phyloP scores from a whole-genome alignment of 2,888 invertebrate genomes.

The Branchipolynoe longqiensis region DNA sequence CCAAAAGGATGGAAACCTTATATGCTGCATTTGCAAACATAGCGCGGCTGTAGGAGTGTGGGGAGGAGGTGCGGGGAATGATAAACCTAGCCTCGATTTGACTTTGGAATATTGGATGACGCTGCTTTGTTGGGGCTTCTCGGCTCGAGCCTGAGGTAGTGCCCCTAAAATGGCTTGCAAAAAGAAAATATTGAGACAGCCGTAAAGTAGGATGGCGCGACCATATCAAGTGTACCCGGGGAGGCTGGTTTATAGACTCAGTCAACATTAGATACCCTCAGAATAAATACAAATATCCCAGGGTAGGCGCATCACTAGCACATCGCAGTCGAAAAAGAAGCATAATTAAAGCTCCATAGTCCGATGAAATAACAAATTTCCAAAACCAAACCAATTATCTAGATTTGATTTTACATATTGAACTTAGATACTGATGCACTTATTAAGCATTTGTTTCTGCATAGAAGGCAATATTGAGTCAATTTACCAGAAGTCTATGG shows the following conservation, averaged over 20 bases:
- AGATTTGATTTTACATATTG: too few relatives aligned
- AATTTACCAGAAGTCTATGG: too few relatives aligned
- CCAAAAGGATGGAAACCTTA: conserved; percentile 6
- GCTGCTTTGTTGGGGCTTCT: not conserved
- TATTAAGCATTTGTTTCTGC: too few relatives aligned
- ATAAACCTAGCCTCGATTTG: conserved; percentile 16
- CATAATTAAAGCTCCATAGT: too few relatives aligned
- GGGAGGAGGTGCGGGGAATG: not conserved
- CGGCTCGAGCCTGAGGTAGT: not conserved
- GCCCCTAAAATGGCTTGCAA: not conserved
- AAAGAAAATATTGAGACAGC: not conserved
- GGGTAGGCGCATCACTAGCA: too few relatives aligned
- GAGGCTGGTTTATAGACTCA: conserved; percentile 7
- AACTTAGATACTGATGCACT: too few relatives aligned
- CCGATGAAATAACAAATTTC: too few relatives aligned
- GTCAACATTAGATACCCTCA: conserved; percentile 39
- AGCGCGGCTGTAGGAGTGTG: too few relatives aligned
- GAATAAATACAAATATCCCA: conserved; percentile 29
- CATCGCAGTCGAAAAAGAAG: too few relatives aligned
- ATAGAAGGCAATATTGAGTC: too few relatives aligned
- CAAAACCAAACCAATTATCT: too few relatives aligned
- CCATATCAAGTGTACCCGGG: conserved; percentile 10
- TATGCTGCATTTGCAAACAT: conserved; percentile 26
- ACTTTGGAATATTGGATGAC: conserved; percentile 29
- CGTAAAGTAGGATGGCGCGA: not conserved